Base-by-base conservation (phyloP, 2,113 vertebrate genomes). In the Oceanodroma tethys region DNA sequence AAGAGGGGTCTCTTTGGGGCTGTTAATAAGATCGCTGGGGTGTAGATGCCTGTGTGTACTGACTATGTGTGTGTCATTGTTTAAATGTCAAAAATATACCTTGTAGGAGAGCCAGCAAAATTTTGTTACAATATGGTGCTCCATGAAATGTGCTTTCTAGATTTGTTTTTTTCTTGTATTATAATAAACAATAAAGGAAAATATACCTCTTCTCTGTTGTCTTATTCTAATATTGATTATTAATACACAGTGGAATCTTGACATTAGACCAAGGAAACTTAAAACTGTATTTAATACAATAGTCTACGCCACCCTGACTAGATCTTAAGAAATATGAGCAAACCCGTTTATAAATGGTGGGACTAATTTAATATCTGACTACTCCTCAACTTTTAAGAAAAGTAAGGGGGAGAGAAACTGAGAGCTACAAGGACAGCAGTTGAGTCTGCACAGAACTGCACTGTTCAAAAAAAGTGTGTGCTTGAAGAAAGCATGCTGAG, bases 41-140 rank as follows among this genome's bases (percentile, higher is more conserved):
- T 98, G 96, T 97, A 96, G 96, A 96, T 91, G 94, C 85, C 86
- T 81, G 76, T 91, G 81, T 97, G 90, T 96, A 82, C 59, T 87
- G 88, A 96, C 81, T 95, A 59, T 66, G 84, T 97, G 96, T 97
- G 73, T 94, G 94, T 97, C 93, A 96, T 97, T 98, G 97, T 97
- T 98, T 96, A 94, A 97, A 86, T 86, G 93, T 97, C 67, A 97
- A 94, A 97, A 97, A 97, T 96, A 96, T 36, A 90, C 82, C 97
- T 97, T 97, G 97, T 97, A 97, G 96, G 95, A 98, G 95, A 97
- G 93, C 96, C 94, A 97, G 97, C 97, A 98, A 96, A 97, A 97
- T 96, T 97, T 96, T 97, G 93, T 96, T 97, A 95, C 91, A 93
- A 88, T 96, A 98, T 96, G 98, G 98, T 98, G 98, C 98, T 98